Evolutionary conservation across 2,888 invertebrate species (phyloP).

Genomic region (Aquatica leii): DNA sequence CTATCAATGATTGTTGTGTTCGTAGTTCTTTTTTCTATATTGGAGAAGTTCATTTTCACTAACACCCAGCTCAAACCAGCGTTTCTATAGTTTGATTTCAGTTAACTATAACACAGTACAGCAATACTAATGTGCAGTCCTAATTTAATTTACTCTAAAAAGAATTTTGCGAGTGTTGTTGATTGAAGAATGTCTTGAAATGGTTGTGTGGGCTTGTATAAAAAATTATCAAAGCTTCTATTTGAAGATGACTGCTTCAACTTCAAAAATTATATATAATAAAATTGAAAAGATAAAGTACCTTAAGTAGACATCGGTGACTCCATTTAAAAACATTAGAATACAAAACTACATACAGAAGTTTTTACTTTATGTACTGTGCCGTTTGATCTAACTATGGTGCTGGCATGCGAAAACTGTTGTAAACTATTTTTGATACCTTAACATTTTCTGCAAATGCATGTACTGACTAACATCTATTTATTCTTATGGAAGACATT

Average conservation of each 20-base stretch:
- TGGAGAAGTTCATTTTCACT: conserved; percentile 44
- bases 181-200: conserved; percentile 18
- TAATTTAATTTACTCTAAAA: conserved; percentile 27
- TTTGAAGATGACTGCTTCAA: conserved; percentile 13
- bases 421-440: conserved; percentile 36
- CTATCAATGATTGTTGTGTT: conserved; percentile 24
- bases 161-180: conserved; percentile 20
- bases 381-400: conserved; percentile 59
- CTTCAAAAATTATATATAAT: conserved; percentile 35
- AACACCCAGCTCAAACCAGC: conserved; percentile 65
- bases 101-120: conserved; percentile 53
- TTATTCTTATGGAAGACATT: conserved; percentile 30
- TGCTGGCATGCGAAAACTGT: conserved; percentile 58
- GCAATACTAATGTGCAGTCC: conserved; percentile 38
- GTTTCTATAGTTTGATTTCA: conserved; percentile 46
- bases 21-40: conserved; percentile 28
- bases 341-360: conserved; percentile 49
- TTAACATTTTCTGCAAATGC: conserved; percentile 38
- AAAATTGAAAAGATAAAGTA: conserved; percentile 46
- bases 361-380: conserved; percentile 54
- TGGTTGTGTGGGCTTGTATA: conserved; percentile 20
- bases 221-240: conserved; percentile 21
- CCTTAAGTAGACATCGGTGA: conserved; percentile 52
- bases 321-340: conserved; percentile 47
- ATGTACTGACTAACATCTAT: conserved; percentile 37